A percentile compares a stretch with the other conserved stretches of the same genome.
phyloP scores from a whole-genome alignment of 1,140 invertebrate genomes.

The Lepidurus packardi region DNA sequence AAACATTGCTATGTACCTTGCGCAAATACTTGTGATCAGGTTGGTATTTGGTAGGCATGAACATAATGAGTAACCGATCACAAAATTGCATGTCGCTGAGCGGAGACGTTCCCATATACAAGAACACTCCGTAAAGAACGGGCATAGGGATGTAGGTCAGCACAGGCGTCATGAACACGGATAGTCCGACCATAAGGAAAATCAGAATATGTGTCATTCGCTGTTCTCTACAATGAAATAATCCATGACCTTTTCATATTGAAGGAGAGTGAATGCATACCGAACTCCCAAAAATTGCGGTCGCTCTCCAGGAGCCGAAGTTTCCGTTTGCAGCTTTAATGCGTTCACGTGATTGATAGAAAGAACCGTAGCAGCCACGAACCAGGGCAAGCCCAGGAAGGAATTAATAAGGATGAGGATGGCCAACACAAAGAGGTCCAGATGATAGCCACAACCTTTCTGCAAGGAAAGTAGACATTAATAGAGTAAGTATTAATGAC shows the following conservation, averaged over 20 bases:
- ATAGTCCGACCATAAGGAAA: conserved; percentile 44
- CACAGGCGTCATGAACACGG: conserved; percentile 44
- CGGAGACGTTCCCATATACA: conserved; percentile 63
- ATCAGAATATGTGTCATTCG: conserved; percentile 45
- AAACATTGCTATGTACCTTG: conserved; percentile 30
- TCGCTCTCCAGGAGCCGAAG: conserved; percentile 45
- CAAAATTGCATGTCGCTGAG: conserved; percentile 54
- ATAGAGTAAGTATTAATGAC: background rate
- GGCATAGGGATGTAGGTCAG: conserved; percentile 49
- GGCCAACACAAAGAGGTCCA: conserved; percentile 46
- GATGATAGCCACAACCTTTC: conserved; percentile 49
- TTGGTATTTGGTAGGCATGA: conserved; percentile 62
- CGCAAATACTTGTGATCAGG: conserved; percentile 57
- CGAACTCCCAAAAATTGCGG: conserved; percentile 46
- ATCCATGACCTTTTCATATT: background rate
- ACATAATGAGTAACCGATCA: conserved; percentile 53
- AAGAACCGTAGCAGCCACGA: conserved; percentile 50
- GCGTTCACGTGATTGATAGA: conserved; percentile 44
- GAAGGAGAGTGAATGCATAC: conserved; percentile 34
- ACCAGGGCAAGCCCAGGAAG: conserved; percentile 48
- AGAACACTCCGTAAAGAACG: conserved; percentile 60
- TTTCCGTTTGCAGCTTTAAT: conserved; percentile 42
- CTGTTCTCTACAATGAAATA: conserved; percentile 43
- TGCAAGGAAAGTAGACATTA: conserved; percentile 32
- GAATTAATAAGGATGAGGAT: conserved; percentile 45